phyloP scores from a whole-genome alignment of 2,797 vertebrate genomes.

The Oryzias dopingdopingensis region DNA sequence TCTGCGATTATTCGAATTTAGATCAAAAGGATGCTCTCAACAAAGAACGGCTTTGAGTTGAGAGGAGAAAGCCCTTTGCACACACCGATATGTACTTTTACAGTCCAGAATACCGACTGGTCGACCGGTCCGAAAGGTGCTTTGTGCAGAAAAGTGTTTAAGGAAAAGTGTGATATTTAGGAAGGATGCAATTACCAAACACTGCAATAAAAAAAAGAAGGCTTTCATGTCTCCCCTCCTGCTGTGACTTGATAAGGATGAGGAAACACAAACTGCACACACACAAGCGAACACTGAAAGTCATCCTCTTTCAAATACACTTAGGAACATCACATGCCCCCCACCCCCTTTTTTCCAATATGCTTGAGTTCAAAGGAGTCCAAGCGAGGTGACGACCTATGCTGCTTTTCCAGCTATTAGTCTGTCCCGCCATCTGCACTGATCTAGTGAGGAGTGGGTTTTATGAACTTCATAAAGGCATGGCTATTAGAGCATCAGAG shows the following conservation, averaged over 20 bases:
- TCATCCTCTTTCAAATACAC: constrained; percentile 35
- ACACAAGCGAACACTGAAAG: constrained; percentile 17
- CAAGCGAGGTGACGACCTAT: constrained; percentile 80
- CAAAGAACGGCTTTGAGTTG: constrained; percentile 63
- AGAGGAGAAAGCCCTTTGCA: constrained; percentile 40
- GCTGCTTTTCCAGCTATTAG: constrained; percentile 85
- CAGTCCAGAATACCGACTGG: constrained; percentile 47
- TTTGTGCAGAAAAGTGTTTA: background rate
- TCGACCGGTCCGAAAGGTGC: constrained; percentile 36
- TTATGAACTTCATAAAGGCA: constrained; percentile 91
- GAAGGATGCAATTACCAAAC: constrained; percentile 79
- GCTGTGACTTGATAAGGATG: constrained; percentile 49
- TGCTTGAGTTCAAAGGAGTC: constrained; percentile 87
- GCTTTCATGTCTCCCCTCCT: constrained; percentile 85
- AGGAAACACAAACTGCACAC: constrained; percentile 24
- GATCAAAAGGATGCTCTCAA: constrained; percentile 76
- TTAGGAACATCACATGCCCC: constrained; percentile 40
- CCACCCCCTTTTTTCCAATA: constrained; percentile 71
- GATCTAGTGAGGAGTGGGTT: constrained; percentile 86
- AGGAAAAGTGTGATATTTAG: constrained; percentile 65
- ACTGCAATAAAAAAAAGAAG: constrained; percentile 67
- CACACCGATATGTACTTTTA: constrained; percentile 48
- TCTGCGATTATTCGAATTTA: constrained; percentile 41
- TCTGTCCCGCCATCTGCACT: constrained; percentile 84
- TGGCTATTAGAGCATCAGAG: constrained; percentile 87